A percentile compares a stretch with the other conserved stretches of the same genome.
Evolutionary conservation across 1,140 invertebrate genomes (phyloP).

Genomic region (Macrosteles quadrilineatus): DNA sequence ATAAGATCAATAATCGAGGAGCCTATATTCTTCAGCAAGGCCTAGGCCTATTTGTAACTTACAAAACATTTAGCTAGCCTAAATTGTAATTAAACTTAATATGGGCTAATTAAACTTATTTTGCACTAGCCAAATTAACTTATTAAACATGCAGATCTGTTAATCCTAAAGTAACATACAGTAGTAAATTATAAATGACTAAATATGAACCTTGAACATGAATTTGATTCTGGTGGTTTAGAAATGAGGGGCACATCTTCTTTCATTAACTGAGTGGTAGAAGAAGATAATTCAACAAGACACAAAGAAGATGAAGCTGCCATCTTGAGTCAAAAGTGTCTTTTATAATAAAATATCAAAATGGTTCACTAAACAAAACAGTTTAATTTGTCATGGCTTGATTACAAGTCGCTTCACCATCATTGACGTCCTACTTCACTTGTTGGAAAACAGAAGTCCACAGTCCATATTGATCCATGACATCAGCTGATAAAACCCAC

Average conservation of each 20-base stretch:
- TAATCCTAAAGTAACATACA: too few species aligned
- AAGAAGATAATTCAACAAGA: slow-evolving; percentile 46
- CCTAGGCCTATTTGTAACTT: too few species aligned
- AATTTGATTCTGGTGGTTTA: slow-evolving; percentile 56
- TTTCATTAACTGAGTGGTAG: slow-evolving; percentile 50
- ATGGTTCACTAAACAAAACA: background rate
- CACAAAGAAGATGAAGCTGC: slow-evolving; percentile 43
- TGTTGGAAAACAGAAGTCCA: background rate
- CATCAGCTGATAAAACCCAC: background rate
- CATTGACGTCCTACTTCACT: background rate
- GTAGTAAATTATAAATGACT: slow-evolving; percentile 19
- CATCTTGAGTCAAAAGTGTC: background rate
- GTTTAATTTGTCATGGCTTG: slow-evolving; percentile 2
- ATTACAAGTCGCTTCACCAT: background rate
- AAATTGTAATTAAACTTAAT: too few species aligned
- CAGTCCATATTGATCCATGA: too few species aligned
- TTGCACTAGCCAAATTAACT: too few species aligned
- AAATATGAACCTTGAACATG: slow-evolving; percentile 51
- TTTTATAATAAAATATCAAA: too few species aligned
- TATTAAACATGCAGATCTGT: too few species aligned
- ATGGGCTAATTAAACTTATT: too few species aligned
- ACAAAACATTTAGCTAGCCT: too few species aligned
- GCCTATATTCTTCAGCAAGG: too few species aligned
- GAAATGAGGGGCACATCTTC: slow-evolving; percentile 65
- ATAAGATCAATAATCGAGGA: too few species aligned